These are phyloP conservation scores for Lithophane socia DNA, from an alignment of 2,888 invertebrate genomes.

Conservation along the genomic window DNA sequence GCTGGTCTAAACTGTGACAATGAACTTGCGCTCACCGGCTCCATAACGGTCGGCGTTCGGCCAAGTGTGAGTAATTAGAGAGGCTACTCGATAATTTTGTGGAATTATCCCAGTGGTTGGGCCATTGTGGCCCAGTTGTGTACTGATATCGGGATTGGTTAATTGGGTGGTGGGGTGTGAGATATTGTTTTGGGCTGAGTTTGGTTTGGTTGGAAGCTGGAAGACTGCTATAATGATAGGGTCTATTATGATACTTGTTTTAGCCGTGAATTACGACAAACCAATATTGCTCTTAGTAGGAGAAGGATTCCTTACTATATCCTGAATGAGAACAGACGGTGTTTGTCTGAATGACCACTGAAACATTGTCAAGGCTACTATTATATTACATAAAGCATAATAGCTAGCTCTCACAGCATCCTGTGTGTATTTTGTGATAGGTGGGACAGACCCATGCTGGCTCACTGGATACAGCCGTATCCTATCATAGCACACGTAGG, in stretches of 20 bases:
- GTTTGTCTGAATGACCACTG: not conserved
- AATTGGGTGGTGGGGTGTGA: too few species aligned
- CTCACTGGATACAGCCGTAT: too few species aligned
- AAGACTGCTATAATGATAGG: not conserved
- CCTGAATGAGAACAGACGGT: not conserved
- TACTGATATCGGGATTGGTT: not conserved
- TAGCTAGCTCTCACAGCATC: too few species aligned
- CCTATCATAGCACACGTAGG: too few species aligned
- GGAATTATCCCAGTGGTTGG: conserved; percentile 33
- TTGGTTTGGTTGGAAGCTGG: not conserved
- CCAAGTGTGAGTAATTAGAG: conserved; percentile 73
- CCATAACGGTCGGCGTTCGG: conserved; percentile 71
- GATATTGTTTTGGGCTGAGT: not conserved
- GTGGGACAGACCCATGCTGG: too few species aligned
- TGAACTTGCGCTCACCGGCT: conserved; percentile 70
- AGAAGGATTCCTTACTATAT: not conserved
- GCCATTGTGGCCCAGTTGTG: conserved; percentile 13
- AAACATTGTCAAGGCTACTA: not conserved
- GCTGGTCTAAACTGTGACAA: conserved; percentile 74
- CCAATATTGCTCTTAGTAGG: not conserved
- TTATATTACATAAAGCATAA: too few species aligned
- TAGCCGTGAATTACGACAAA: not conserved
- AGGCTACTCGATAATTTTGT: conserved; percentile 63
- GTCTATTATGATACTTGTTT: not conserved
- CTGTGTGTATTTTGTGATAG: too few species aligned